These are phyloP conservation scores for Apostichopus parvimensis DNA, from an alignment of 35 echinoderm and acorn worm species.

Conservation along the genomic window DNA sequence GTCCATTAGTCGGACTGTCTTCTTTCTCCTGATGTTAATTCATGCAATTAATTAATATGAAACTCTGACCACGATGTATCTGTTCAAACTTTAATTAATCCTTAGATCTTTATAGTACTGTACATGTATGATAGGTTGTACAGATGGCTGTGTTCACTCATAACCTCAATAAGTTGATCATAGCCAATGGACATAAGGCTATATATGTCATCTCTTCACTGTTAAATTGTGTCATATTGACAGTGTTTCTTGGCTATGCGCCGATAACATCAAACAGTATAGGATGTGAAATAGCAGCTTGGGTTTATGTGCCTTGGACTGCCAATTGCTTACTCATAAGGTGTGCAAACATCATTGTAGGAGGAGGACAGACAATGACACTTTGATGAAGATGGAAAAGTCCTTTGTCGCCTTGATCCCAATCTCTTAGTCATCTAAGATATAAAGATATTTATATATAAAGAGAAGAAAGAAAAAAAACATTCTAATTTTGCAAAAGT, in stretches of 20 bases:
- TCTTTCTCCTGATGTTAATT: too few species aligned
- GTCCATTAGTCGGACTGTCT: too few species aligned
- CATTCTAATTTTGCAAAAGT: neutral
- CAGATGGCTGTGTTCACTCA: neutral
- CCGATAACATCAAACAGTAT: neutral
- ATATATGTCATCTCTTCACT: neutral
- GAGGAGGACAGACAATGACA: neutral
- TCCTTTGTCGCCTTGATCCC: neutral
- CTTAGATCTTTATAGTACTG: too few species aligned
- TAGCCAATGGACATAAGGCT: neutral
- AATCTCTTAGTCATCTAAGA: neutral
- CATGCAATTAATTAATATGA: too few species aligned
- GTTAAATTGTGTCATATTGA: too few species aligned
- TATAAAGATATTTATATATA: neutral
- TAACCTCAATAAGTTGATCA: neutral
- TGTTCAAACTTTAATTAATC: too few species aligned
- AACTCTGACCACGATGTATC: too few species aligned
- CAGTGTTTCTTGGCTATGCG: too few species aligned
- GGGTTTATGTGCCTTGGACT: neutral
- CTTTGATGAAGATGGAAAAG: neutral
- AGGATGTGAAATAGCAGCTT: too few species aligned
- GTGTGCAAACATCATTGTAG: neutral
- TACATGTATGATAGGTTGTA: too few species aligned
- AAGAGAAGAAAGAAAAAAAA: neutral
- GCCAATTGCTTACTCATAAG: neutral